Conservation (phyloP, 2,113 vertebrate genomes). For the Clarias gariepinus region DNA sequence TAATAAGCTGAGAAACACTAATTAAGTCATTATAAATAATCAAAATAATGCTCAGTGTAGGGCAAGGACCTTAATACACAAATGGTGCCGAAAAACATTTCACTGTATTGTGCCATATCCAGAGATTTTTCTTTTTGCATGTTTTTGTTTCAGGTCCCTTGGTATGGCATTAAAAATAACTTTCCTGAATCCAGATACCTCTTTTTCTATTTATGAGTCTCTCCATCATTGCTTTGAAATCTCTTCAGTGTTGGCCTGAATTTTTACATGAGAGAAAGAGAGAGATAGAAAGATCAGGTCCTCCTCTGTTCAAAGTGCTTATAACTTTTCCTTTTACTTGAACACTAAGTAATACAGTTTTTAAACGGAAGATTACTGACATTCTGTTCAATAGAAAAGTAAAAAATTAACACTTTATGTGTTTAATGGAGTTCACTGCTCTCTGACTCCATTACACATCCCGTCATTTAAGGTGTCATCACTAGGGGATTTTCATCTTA, state of each 20-base stretch:
- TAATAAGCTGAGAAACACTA: not conserved
- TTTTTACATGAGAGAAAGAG: not conserved
- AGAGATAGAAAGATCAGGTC: not conserved
- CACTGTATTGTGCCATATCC: not conserved
- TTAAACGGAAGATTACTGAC: not conserved
- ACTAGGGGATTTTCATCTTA: not conserved
- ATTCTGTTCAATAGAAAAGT: not conserved
- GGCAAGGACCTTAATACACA: not conserved
- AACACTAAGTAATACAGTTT: not conserved
- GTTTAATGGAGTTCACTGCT: not conserved
- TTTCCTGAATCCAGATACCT: not conserved
- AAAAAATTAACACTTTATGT: not conserved
- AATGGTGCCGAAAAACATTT: not conserved
- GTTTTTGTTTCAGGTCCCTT: not conserved
- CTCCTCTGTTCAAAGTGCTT: not conserved
- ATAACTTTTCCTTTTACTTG: not conserved
- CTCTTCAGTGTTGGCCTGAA: constrained; percentile 19
- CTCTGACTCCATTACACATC: not conserved
- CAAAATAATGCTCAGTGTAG: too few species aligned
- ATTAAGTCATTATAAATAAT: not conserved
- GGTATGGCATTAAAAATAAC: constrained; percentile 16
- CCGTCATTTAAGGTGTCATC: not conserved
- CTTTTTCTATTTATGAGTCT: constrained; percentile 14
- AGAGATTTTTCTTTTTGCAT: not conserved
- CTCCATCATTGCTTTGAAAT: constrained; percentile 5